Percentiles rank a stretch among this genome's conserved stretches.
phyloP scores from a whole-genome alignment of 2,888 invertebrate species.

The Pollenia labialis region DNA sequence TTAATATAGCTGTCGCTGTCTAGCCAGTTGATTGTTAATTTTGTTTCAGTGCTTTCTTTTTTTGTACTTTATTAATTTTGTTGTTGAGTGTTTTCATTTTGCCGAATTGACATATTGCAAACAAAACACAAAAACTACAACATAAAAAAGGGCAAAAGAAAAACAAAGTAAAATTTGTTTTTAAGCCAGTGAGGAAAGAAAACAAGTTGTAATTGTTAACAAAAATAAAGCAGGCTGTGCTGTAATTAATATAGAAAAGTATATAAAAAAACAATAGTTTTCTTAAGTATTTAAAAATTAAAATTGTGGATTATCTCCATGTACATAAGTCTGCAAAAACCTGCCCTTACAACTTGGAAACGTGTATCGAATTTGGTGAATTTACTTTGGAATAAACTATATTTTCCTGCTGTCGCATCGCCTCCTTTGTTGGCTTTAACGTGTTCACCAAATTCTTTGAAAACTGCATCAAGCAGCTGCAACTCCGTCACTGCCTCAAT shows the following conservation, averaged over 20 bases:
- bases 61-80: slow-evolving; percentile 13
- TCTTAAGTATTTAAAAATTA: neutral
- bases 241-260: slow-evolving; percentile 27
- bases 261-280: slow-evolving; percentile 33
- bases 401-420: slow-evolving; percentile 77
- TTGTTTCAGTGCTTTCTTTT: slow-evolving; percentile 12
- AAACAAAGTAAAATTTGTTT: slow-evolving; percentile 23
- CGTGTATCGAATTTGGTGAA: slow-evolving; percentile 87
- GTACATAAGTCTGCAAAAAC: slow-evolving; percentile 86
- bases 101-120: slow-evolving; percentile 58
- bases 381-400: slow-evolving; percentile 87
- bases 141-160: slow-evolving; percentile 12
- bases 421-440: slow-evolving; percentile 72
- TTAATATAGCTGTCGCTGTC: slow-evolving; percentile 40
- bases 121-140: slow-evolving; percentile 50
- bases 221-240: neutral
- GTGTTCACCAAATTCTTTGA: slow-evolving; percentile 59
- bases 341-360: slow-evolving; percentile 89
- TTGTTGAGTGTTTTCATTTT: slow-evolving; percentile 37
- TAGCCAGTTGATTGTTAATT: neutral
- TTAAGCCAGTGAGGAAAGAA: slow-evolving; percentile 28
- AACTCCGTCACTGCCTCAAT: slow-evolving; percentile 20
- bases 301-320: slow-evolving; percentile 75
- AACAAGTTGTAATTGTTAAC: neutral
- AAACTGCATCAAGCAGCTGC: slow-evolving; percentile 32